Evolutionary conservation across 2,888 invertebrate genomes (phyloP).

Genomic region (Germaria angustata): DNA sequence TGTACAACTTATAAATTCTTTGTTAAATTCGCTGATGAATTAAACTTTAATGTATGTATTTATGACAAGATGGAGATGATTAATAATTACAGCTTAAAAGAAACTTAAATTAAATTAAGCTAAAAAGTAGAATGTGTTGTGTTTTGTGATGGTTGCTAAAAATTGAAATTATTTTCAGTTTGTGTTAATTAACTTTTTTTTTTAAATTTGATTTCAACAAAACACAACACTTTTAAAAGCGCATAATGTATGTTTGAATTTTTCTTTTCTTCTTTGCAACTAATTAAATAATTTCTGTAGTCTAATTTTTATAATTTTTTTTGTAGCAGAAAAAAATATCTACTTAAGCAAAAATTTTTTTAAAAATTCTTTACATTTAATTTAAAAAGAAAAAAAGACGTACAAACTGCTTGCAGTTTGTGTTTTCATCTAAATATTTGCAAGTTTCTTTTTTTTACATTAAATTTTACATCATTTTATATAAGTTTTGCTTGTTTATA

Average conservation of each 20-base stretch:
- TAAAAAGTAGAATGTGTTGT: constrained; percentile 52
- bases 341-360: constrained; percentile 26
- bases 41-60: too few species aligned
- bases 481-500: not conserved
- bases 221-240: constrained; percentile 47
- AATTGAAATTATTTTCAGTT: not conserved
- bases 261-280: not conserved
- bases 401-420: constrained; percentile 27
- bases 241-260: constrained; percentile 3
- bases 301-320: not conserved
- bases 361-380: not conserved
- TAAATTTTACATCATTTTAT: not conserved
- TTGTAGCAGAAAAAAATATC: constrained; percentile 9
- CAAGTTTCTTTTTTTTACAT: not conserved
- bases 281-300: not conserved
- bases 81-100: constrained; percentile 11
- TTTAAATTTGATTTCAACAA: not conserved
- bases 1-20: constrained; percentile 12
- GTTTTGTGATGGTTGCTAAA: not conserved
- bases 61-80: constrained; percentile 1
- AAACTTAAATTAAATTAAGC: constrained; percentile 24
- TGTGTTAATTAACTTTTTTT: not conserved
- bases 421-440: constrained; percentile 29
- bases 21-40: not conserved
- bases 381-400: constrained; percentile 16